Conservation (phyloP, 2,113 vertebrate species). For the Agapornis roseicollis region DNA sequence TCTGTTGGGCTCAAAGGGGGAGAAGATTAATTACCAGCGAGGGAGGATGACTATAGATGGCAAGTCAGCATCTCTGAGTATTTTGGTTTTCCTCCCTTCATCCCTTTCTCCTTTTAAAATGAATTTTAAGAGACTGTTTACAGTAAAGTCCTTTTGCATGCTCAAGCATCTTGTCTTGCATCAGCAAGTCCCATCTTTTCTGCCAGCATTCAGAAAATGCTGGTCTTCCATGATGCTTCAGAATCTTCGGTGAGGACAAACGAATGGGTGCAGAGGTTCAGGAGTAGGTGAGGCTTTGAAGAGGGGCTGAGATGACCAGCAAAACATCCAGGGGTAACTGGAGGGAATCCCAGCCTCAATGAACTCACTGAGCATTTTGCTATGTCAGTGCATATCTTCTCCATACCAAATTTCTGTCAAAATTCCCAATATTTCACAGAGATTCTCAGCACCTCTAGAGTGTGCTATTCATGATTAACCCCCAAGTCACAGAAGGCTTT, state of each 20-base stretch:
- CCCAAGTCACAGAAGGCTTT: not conserved
- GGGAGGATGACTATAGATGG: conserved; percentile 48
- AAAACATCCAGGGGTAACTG: not conserved
- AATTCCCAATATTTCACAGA: not conserved
- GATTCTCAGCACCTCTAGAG: not conserved
- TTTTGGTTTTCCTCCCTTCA: conserved; percentile 43
- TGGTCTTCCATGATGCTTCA: not conserved
- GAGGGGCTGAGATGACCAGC: not conserved
- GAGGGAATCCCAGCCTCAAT: not conserved
- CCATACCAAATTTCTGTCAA: not conserved
- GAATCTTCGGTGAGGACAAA: not conserved
- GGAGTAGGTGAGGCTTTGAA: not conserved
- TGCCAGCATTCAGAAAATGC: not conserved
- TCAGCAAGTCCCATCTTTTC: conserved; percentile 7
- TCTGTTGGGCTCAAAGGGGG: not conserved
- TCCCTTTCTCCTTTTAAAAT: conserved; percentile 13
- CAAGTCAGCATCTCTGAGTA: conserved; percentile 45
- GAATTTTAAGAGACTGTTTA: conserved; percentile 23
- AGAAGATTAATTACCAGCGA: conserved; percentile 25
- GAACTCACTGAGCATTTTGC: not conserved
- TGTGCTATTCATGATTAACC: not conserved
- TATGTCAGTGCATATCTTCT: not conserved
- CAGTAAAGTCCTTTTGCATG: not conserved
- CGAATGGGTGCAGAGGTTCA: not conserved
- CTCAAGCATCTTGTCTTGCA: conserved; percentile 13